Percentiles rank a stretch among this genome's conserved stretches.
These are phyloP conservation scores for Dimorphilus gyrociliatus DNA, from an alignment of 2,888 invertebrate species.

Conservation along the genomic window DNA sequence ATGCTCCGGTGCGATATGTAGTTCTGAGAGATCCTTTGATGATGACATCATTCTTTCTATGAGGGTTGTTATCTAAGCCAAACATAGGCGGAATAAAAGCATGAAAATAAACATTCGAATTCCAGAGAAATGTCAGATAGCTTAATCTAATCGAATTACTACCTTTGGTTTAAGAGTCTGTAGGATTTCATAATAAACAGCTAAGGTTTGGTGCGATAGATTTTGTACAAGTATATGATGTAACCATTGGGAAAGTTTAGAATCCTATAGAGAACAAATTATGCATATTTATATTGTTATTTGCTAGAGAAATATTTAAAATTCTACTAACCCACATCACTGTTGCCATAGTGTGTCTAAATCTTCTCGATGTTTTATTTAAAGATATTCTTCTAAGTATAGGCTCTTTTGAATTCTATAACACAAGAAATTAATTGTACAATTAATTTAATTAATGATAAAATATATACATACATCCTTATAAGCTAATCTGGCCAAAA, in stretches of 20 bases:
- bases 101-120: constrained; percentile 1
- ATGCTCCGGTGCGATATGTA: constrained; percentile 45
- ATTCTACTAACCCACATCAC: constrained; percentile 47
- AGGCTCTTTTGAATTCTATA: constrained; percentile 46
- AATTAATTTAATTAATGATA: background rate
- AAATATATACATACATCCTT: constrained; percentile 32
- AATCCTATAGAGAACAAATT: constrained; percentile 39
- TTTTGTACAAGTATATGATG: constrained; percentile 54
- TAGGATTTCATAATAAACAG: constrained; percentile 57
- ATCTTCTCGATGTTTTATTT: constrained; percentile 46
- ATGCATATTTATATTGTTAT: background rate
- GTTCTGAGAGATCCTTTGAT: constrained; percentile 10
- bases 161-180: constrained; percentile 46
- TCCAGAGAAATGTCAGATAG: no score
- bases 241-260: constrained; percentile 56
- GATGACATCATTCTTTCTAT: constrained; percentile 53
- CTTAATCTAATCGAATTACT: no score
- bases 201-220: constrained; percentile 49
- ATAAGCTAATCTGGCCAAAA: constrained; percentile 45
- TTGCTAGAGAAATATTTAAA: background rate
- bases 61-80: constrained; percentile 50
- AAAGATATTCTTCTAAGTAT: constrained; percentile 51
- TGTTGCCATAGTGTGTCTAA: constrained; percentile 52
- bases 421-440: constrained; percentile 1
- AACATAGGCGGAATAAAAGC: no score